Base-by-base conservation (phyloP, 2,888 invertebrate genomes). In the Microchrysa polita region DNA sequence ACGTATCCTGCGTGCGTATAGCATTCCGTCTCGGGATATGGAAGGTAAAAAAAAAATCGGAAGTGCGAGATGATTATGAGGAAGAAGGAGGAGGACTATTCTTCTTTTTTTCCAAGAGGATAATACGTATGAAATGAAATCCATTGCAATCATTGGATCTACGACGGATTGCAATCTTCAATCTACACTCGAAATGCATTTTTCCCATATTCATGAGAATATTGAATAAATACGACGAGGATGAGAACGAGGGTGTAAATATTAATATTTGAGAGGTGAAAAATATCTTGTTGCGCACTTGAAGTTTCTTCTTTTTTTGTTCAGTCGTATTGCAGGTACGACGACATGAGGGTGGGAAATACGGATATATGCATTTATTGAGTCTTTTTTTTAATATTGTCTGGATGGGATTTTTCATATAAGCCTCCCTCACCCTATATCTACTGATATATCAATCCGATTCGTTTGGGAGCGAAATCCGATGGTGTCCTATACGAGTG, bases 11-110 rank as follows among this genome's bases (percentile, higher is more conserved):
- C 59, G 44, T 48, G n/a, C 23, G 52, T n/a, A n/a, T n/a, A n/a
- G n/a, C n/a, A n/a, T n/a, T n/a, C n/a, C n/a, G n/a, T n/a, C n/a
- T n/a, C n/a, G n/a, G n/a, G n/a, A n/a, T n/a, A n/a, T n/a, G n/a
- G n/a, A n/a, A n/a, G n/a, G n/a, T n/a, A n/a, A 48, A 53, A 74
- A 72, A 72, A 42, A 61, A 60, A 74, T 74, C 74, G 74, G 74
- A 74, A 74, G 74, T 74, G 72, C 27, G 27, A 23, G 59, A 48
- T 57, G 74, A 71, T 65, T 74, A 59, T 59, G 40, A 57, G 59
- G 67, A 53, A 59, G 71, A 57, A n/a, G 59, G 71, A 48, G 60
- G 71, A 48, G 60, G 60, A 23, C 42, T n/a, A n/a, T n/a, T n/a
- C n/a, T n/a, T n/a, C 27, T 42, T 20, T 20, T 34, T 40, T 18